These are phyloP conservation scores for Aspidiotus rigidus DNA, from an alignment of 2,888 invertebrate genomes.

Conservation along the genomic window DNA sequence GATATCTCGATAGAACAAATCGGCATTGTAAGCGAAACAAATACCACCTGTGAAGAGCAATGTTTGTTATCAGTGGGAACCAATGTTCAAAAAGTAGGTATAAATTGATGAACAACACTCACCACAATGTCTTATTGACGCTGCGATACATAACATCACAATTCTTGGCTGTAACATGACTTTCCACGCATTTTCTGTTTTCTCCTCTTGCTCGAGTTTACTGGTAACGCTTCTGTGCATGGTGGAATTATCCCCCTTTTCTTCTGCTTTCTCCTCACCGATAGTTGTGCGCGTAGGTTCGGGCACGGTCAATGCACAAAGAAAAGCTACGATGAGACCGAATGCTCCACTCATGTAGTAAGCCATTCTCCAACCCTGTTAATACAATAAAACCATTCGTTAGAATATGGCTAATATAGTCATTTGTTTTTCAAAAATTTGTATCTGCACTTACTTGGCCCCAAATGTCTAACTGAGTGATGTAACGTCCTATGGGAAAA, in stretches of 20 bases:
- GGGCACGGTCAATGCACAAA: conserved; percentile 64
- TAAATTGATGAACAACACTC: conserved; percentile 38
- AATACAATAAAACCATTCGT: not conserved
- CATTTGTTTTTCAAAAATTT: not conserved
- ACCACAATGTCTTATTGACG: conserved; percentile 80
- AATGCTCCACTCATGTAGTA: conserved; percentile 71
- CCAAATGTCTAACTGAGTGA: conserved; percentile 64
- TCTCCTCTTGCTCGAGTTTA: conserved; percentile 43
- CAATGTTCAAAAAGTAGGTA: too few relatives aligned
- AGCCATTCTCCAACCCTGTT: conserved; percentile 71
- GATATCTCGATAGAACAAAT: conserved; percentile 76
- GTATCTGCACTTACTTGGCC: conserved; percentile 49
- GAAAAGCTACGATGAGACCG: conserved; percentile 58
- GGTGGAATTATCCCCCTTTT: conserved; percentile 37
- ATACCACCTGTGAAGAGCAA: conserved; percentile 57
- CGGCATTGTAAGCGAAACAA: conserved; percentile 85
- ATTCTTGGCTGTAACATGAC: conserved; percentile 69
- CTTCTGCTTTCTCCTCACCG: conserved; percentile 52
- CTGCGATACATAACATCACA: conserved; percentile 71
- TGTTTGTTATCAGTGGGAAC: not conserved
- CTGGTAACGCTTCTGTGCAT: conserved; percentile 40
- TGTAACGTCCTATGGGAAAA: conserved; percentile 80
- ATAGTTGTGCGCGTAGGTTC: conserved; percentile 69
- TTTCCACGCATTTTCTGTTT: conserved; percentile 57
- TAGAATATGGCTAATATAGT: not conserved